These are phyloP conservation scores for Virgularia gustaviana DNA, from an alignment of 92 coral and sea anemone genomes.

Conservation along the genomic window DNA sequence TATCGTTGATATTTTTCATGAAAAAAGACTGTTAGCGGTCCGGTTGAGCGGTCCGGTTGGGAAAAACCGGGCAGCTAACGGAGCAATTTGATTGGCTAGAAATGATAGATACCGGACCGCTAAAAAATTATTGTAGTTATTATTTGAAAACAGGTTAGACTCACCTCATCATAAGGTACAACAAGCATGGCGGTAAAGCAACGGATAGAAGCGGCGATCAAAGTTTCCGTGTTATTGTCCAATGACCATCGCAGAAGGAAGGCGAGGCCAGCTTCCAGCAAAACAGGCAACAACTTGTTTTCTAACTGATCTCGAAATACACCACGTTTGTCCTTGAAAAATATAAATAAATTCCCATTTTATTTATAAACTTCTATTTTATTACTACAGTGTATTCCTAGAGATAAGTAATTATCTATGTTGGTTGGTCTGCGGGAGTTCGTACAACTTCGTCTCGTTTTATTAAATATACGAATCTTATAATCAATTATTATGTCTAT, in stretches of 20 bases:
- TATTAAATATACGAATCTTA: background rate
- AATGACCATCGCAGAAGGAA: constrained; percentile 91
- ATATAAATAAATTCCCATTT: too few species aligned
- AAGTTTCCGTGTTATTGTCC: constrained; percentile 79
- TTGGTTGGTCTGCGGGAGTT: too few species aligned
- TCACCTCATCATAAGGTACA: constrained; percentile 69
- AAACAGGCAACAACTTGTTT: constrained; percentile 54
- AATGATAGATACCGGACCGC: too few species aligned
- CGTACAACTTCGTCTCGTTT: too few species aligned
- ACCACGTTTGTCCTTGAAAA: constrained; percentile 66
- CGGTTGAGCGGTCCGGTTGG: too few species aligned
- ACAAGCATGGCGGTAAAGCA: constrained; percentile 71
- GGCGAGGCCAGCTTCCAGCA: constrained; percentile 83
- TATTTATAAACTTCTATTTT: too few species aligned
- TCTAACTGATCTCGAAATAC: constrained; percentile 54
- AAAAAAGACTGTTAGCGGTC: too few species aligned
- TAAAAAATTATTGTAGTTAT: background rate
- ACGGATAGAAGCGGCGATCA: constrained; percentile 72
- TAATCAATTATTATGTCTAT: background rate
- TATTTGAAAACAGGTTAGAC: background rate
- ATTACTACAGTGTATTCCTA: too few species aligned
- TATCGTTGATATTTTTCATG: too few species aligned
- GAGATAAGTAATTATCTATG: too few species aligned
- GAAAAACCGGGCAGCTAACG: too few species aligned
- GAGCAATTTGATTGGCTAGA: too few species aligned